A percentile compares a stretch with the other conserved stretches of the same genome.
phyloP scores from a whole-genome alignment of 2,888 invertebrate genomes.

The Boloria selene region DNA sequence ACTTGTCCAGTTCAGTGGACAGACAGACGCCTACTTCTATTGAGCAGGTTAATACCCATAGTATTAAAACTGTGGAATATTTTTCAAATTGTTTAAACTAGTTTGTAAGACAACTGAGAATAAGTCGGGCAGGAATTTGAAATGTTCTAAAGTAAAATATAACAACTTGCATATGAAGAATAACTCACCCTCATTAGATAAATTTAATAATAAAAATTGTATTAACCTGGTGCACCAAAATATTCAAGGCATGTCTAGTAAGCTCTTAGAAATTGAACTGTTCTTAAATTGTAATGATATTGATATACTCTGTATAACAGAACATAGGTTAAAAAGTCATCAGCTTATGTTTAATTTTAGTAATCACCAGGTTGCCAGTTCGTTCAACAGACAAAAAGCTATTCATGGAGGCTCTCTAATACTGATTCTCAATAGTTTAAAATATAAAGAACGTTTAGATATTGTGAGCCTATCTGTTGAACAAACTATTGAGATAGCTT shows the following conservation, averaged over 20 bases:
- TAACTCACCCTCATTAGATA: no score
- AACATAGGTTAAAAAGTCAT: conserved; percentile 33
- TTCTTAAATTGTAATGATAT: conserved; percentile 12
- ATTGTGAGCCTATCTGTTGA: neutral
- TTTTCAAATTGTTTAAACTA: no score
- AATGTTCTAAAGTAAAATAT: no score
- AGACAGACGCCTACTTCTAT: no score
- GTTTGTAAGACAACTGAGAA: no score
- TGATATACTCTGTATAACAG: conserved; percentile 34
- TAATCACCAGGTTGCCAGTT: conserved; percentile 16
- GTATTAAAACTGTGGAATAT: no score
- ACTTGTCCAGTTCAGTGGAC: no score
- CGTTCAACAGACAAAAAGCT: conserved; percentile 21
- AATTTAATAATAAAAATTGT: no score
- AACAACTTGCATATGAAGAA: no score
- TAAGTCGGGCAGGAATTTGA: no score
- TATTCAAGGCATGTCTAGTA: neutral
- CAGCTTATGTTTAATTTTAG: conserved; percentile 13
- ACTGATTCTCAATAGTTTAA: neutral
- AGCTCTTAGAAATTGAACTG: neutral
- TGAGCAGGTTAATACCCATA: no score
- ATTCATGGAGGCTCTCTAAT: conserved; percentile 24
- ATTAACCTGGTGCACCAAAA: neutral
- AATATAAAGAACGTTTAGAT: conserved; percentile 20
- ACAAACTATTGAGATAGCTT: neutral